Evolutionary conservation across 2,113 vertebrate genomes (phyloP).

Genomic region (Muntiacus muntjak): DNA sequence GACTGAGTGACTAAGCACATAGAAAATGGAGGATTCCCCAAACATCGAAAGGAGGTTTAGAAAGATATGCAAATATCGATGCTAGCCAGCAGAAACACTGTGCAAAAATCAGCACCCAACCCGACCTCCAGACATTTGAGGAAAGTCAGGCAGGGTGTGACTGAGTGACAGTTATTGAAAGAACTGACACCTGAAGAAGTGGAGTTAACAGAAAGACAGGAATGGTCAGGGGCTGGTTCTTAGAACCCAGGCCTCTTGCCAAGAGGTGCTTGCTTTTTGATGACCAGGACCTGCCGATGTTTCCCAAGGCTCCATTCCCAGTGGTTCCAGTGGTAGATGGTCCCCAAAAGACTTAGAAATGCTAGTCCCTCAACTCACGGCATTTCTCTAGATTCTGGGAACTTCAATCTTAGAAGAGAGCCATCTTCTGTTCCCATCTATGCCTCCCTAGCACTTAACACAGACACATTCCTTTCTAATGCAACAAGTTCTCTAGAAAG

Average conservation of each 20-base stretch:
- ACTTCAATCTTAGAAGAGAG: background rate
- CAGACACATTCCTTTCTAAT: slow-evolving; percentile 56
- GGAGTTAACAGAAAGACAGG: background rate
- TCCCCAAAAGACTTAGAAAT: background rate
- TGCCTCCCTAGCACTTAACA: background rate
- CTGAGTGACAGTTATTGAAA: fast-evolving
- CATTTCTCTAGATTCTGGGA: background rate
- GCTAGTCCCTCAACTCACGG: background rate
- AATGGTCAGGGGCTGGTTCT: background rate
- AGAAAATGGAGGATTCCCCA: background rate
- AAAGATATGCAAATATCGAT: background rate
- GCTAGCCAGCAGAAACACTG: background rate
- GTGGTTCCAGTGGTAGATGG: background rate
- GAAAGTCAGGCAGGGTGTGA: background rate
- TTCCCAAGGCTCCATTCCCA: background rate
- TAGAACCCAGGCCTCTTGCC: background rate
- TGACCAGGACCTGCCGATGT: fast-evolving
- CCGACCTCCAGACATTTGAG: background rate
- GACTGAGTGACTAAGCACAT: background rate
- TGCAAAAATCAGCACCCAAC: background rate
- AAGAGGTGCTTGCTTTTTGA: background rate
- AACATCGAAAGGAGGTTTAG: background rate
- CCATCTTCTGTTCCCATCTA: background rate
- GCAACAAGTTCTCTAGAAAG: slow-evolving; percentile 30
- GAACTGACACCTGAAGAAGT: background rate